Evolutionary conservation across 2,797 vertebrate genomes (phyloP).

Genomic region (Poeciliopsis gracilis): DNA sequence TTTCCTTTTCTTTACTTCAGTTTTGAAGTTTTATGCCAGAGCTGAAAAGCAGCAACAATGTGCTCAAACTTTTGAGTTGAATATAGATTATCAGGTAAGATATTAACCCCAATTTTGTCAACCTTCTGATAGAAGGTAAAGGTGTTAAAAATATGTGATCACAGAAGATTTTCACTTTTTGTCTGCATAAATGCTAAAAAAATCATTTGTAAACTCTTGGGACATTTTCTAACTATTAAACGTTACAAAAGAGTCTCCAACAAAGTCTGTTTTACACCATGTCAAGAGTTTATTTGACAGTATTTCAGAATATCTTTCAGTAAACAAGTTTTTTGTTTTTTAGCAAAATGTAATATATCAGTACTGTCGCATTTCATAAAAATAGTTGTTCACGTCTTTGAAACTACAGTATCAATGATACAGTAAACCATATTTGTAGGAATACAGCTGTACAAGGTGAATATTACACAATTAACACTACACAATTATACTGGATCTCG

Average conservation of each 20-base stretch:
- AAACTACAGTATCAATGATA: slow-evolving; percentile 99
- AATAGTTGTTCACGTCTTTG: slow-evolving; percentile 99
- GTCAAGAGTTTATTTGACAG: slow-evolving; percentile 99
- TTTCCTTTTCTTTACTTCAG: not conserved
- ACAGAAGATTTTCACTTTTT: no score
- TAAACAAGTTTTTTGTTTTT: slow-evolving; percentile 97
- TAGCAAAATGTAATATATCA: slow-evolving; percentile 99
- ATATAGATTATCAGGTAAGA: not conserved
- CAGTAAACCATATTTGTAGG: slow-evolving; percentile 99
- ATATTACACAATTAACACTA: slow-evolving; percentile 99
- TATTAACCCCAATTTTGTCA: not conserved
- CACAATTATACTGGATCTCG: slow-evolving; percentile 97
- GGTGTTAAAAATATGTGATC: not conserved
- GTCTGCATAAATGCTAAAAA: no score
- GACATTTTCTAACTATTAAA: not conserved
- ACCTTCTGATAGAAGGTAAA: not conserved
- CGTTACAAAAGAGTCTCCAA: slow-evolving; percentile 26
- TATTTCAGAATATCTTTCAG: slow-evolving; percentile 99
- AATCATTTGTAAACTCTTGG: not conserved
- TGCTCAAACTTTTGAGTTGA: not conserved
- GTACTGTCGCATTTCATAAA: slow-evolving; percentile 99
- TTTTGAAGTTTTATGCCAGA: not conserved
- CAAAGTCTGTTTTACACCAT: slow-evolving; percentile 80
- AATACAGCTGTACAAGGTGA: slow-evolving; percentile 99
- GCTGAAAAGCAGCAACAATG: not conserved